Base-by-base conservation (phyloP, 2,888 invertebrate genomes). In the Acleris literana region DNA sequence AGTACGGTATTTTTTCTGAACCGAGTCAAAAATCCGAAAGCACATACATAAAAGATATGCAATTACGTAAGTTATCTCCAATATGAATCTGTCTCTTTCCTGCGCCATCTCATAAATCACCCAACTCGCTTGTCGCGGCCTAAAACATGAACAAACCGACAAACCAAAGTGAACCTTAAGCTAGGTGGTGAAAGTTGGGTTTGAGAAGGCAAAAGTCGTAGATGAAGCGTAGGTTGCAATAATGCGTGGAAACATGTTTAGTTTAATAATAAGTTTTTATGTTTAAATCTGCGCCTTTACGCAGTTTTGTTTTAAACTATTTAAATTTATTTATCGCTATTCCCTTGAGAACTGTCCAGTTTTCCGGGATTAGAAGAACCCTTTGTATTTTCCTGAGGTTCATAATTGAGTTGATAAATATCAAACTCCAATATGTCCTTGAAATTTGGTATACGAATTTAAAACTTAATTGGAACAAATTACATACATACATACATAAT, bases 61-160 rank as follows among this genome's bases (percentile, higher is more conserved):
- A 65, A 65, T 65, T 65, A 65, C 59, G 59, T 13, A 43, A 46
- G 52, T 20, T 64, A 64, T 64, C 64, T 64, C 64, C 59, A 60
- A 64, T 64, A 64, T 49, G 55, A 64, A 60, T 60, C 64, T 60
- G 60, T 65, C 64, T 60, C 60, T 60, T 59, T 48, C 55, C 54
- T 54, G 60, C 55, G 60, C 55, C 59, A 60, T 60, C 64, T 65
- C 64, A 65, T 65, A 65, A 65, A 65, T 65, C 64, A 65, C 54
- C 22, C 57, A 17, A 13, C 49, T 7, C 20, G 25, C n/a, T 33
- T 53, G 39, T 48, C 53, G 59, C 44, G 54, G 64, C 64, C 60
- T 60, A 60, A 65, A 65, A 65, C 55, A 60, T 65, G 13, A 59
- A 60, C n/a, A 20, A n/a, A 16, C 16, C 13, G 20, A 1, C 7